Percentiles rank a stretch among this genome's conserved stretches.
phyloP scores from a whole-genome alignment of 37 sponge, comb jelly and placozoan genomes.

The Chondrilla cf. caribensis region DNA sequence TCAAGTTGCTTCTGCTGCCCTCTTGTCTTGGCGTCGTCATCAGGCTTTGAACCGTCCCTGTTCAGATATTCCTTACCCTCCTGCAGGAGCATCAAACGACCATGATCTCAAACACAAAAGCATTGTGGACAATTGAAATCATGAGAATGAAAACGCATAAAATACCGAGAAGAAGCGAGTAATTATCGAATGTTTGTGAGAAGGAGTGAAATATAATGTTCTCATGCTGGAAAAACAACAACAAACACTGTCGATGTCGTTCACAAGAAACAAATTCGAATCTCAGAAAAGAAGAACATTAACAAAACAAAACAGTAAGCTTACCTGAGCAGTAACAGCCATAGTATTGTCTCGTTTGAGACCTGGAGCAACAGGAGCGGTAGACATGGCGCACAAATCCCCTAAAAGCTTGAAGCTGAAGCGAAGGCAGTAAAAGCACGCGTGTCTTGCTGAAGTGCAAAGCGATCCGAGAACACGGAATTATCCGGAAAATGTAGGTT shows the following conservation, averaged over 20 bases:
- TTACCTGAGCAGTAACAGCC: conserved; percentile 77
- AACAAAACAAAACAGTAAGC: not conserved
- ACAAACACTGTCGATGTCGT: not conserved
- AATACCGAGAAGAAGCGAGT: too few species aligned
- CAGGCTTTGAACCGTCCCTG: conserved; percentile 43
- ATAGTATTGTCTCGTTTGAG: conserved; percentile 80
- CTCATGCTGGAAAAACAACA: too few species aligned
- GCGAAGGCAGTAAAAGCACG: too few species aligned
- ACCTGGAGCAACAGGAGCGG: conserved; percentile 10
- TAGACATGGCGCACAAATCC: too few species aligned
- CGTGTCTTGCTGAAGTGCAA: too few species aligned
- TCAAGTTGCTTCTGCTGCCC: conserved; percentile 66
- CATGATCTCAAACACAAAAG: not conserved
- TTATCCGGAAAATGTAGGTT: too few species aligned
- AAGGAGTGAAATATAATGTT: not conserved
- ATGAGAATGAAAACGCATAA: too few species aligned
- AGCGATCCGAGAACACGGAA: too few species aligned
- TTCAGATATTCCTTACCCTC: conserved; percentile 60
- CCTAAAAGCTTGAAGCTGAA: too few species aligned
- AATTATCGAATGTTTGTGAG: too few species aligned
- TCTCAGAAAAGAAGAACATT: not conserved
- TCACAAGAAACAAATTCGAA: not conserved
- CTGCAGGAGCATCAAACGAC: not conserved
- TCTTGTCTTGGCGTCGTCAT: conserved; percentile 71
- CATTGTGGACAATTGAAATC: too few species aligned